Evolutionary conservation across 2,113 vertebrate species (phyloP).

Genomic region (Guaruba guarouba): DNA sequence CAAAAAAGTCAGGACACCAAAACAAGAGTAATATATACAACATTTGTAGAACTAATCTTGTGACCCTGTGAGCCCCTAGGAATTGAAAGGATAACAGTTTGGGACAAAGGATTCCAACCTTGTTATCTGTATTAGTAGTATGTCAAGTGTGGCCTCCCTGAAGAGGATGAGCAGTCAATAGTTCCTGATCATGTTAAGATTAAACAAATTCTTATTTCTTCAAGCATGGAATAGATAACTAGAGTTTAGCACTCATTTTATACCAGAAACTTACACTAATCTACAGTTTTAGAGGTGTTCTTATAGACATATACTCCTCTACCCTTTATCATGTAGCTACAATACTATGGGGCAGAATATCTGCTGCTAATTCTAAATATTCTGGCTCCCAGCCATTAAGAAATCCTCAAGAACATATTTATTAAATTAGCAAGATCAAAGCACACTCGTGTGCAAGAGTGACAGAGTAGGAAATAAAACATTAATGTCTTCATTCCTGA

Average conservation of each 20-base stretch:
- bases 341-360: background rate
- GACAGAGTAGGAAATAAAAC: background rate
- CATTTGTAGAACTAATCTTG: background rate
- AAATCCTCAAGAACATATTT: background rate
- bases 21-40: background rate
- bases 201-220: background rate
- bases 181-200: background rate
- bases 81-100: background rate
- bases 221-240: background rate
- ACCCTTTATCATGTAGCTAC: background rate
- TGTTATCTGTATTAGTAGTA: background rate
- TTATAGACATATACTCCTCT: background rate
- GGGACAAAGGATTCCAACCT: background rate
- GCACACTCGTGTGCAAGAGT: background rate
- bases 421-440: background rate
- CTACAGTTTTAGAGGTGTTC: background rate
- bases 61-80: background rate
- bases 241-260: background rate
- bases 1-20: background rate
- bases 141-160: background rate
- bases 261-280: background rate
- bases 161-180: background rate
- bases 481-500: background rate
- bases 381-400: background rate
- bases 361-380: background rate